A percentile compares a stretch with the other conserved stretches of the same genome.
Evolutionary conservation across 2,113 vertebrate genomes (phyloP).

Genomic region (Parotia lawesii): DNA sequence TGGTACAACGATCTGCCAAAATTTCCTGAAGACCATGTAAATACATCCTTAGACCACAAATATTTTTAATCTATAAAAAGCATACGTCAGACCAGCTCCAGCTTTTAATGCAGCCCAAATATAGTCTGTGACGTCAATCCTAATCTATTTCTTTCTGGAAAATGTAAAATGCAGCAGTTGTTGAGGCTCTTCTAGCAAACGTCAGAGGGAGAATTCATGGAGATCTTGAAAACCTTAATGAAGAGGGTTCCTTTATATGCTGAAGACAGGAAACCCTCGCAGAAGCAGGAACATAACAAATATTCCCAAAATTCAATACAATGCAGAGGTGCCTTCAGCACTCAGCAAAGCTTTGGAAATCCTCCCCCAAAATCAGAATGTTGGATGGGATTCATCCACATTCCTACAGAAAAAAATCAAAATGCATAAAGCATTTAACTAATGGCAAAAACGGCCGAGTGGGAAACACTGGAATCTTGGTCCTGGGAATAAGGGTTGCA

Average conservation of each 20-base stretch:
- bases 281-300: neutral
- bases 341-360: neutral
- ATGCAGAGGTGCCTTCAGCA: neutral
- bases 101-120: neutral
- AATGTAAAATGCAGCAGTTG: neutral
- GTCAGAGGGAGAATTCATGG: neutral
- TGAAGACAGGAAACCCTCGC: neutral
- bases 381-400: neutral
- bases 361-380: neutral
- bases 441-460: neutral
- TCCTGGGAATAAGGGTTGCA: neutral
- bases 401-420: neutral
- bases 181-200: neutral
- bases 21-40: neutral
- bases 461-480: neutral
- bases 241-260: neutral
- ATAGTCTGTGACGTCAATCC: neutral
- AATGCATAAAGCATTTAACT: neutral
- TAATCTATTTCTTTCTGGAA: neutral
- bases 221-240: neutral
- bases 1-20: neutral
- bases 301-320: neutral
- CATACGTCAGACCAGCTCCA: neutral
- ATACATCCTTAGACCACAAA: neutral
- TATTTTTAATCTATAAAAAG: neutral